These are phyloP conservation scores for Mesorhabditis sp. DNA, from an alignment of 2,888 invertebrate genomes.

Conservation along the genomic window DNA sequence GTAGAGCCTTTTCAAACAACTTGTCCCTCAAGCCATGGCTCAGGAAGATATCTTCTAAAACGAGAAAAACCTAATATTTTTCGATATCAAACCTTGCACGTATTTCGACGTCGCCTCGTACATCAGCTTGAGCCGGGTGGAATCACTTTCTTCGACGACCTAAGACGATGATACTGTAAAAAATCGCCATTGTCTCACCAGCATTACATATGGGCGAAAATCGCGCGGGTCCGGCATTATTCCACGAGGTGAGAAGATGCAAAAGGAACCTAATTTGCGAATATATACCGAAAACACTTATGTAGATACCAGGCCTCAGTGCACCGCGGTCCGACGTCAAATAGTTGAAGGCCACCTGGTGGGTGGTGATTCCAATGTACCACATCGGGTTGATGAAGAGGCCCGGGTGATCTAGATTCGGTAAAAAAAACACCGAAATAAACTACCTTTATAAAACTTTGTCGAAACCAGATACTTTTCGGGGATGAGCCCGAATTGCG, in stretches of 20 bases:
- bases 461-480: conserved; percentile 29
- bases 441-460: conserved; percentile 26
- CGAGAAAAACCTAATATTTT: too few species aligned
- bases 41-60: too few species aligned
- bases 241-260: conserved; percentile 34
- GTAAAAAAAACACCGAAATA: too few species aligned
- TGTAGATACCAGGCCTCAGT: conserved; percentile 14
- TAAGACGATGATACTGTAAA: too few species aligned
- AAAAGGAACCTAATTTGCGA: conserved; percentile 19
- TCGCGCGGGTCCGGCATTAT: conserved; percentile 29
- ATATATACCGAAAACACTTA: not conserved
- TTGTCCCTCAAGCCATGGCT: too few species aligned
- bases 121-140: too few species aligned
- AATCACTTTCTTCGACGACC: too few species aligned
- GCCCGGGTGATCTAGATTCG: conserved; percentile 19
- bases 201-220: conserved; percentile 28
- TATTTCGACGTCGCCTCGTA: too few species aligned
- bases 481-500: conserved; percentile 28
- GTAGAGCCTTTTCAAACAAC: too few species aligned
- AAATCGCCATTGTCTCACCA: conserved; percentile 15
- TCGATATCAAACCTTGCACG: too few species aligned
- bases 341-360: conserved; percentile 23
- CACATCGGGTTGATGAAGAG: conserved; percentile 30
- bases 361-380: conserved; percentile 31
- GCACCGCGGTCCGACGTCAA: conserved; percentile 22